Evolutionary conservation across 2,888 invertebrate species (phyloP).

Genomic region (Epirrhoe tristata): DNA sequence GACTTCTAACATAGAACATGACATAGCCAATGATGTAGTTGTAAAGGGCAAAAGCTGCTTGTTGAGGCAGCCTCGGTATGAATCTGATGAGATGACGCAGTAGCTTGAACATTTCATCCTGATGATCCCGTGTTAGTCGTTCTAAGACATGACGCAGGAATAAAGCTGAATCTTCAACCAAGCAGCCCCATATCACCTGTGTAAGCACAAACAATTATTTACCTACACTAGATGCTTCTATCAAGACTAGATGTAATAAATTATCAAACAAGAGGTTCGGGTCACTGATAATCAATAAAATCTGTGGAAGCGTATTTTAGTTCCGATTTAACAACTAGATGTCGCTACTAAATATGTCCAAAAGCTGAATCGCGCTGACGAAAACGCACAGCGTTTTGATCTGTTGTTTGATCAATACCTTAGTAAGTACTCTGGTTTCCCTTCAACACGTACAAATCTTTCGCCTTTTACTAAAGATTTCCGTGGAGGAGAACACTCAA

Average conservation of each 20-base stretch:
- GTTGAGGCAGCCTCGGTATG: constrained; percentile 96
- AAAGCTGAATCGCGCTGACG: constrained; percentile 19
- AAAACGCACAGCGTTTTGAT: constrained; percentile 19
- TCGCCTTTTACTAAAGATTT: constrained; percentile 93
- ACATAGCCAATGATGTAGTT: constrained; percentile 99
- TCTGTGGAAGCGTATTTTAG: not conserved
- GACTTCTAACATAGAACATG: constrained; percentile 99
- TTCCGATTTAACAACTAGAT: constrained; percentile 15
- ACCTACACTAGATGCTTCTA: no score
- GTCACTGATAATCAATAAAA: not conserved
- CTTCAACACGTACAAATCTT: constrained; percentile 90
- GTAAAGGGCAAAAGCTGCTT: constrained; percentile 98
- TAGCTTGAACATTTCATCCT: constrained; percentile 97
- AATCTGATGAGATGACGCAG: constrained; percentile 96
- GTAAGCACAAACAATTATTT: not conserved
- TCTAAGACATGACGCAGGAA: constrained; percentile 98
- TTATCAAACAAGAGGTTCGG: no score
- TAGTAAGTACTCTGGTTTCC: constrained; percentile 84
- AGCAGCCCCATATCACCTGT: constrained; percentile 98
- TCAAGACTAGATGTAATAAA: no score
- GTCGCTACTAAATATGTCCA: constrained; percentile 25
- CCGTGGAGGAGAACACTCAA: constrained; percentile 90
- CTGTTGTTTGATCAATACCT: not conserved
- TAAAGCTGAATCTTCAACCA: constrained; percentile 98
- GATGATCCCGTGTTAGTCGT: constrained; percentile 95